A percentile compares a stretch with the other conserved stretches of the same genome.
Evolutionary conservation across 2,113 vertebrate genomes (phyloP).

Genomic region (Sphaerodactylus townsendi): DNA sequence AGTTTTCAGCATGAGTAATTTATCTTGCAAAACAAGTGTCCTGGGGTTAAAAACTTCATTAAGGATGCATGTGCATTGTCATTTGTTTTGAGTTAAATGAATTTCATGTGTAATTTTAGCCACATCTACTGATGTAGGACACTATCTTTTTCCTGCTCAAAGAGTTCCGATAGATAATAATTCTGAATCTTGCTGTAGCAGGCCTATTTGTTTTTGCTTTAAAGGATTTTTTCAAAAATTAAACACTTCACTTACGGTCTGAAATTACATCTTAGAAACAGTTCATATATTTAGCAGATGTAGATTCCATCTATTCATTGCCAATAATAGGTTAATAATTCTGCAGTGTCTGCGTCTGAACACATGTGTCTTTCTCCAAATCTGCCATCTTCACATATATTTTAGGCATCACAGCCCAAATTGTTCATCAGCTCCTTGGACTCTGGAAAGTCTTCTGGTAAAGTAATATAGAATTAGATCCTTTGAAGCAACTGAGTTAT

Average conservation of each 20-base stretch:
- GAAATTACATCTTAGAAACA: background rate
- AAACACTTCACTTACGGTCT: background rate
- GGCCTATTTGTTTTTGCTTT: background rate
- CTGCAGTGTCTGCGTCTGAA: background rate
- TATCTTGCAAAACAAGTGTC: background rate
- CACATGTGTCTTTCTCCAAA: background rate
- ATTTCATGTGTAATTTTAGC: background rate
- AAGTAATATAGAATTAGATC: background rate
- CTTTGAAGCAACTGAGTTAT: background rate
- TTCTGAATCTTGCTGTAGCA: background rate
- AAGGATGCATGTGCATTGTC: background rate
- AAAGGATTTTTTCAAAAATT: background rate
- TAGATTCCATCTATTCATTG: background rate
- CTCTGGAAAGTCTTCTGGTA: background rate
- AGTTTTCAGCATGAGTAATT: conserved; percentile 23
- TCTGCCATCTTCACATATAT: background rate
- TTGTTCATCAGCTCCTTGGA: background rate
- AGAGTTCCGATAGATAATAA: background rate
- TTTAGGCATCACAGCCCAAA: background rate
- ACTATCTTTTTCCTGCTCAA: background rate
- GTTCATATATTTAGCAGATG: background rate
- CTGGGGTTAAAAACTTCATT: background rate
- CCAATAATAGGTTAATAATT: background rate
- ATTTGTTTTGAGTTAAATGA: fast-evolving
- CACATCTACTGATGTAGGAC: fast-evolving